Percentiles rank a stretch among this genome's conserved stretches.
phyloP scores from a whole-genome alignment of 2,797 vertebrate genomes.

The Varecia variegata region DNA sequence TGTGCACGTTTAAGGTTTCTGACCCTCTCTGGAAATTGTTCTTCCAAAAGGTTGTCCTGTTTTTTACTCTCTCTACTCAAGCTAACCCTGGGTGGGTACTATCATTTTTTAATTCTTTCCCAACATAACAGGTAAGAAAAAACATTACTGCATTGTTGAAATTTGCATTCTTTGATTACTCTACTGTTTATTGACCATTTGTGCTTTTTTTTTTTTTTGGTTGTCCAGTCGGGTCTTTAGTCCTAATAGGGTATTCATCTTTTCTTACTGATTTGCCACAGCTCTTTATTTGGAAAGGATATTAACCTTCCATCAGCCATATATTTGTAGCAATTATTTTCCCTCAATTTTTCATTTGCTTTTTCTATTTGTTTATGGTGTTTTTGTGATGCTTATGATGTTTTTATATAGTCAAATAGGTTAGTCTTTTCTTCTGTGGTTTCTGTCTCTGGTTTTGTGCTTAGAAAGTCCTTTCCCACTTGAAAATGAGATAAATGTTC shows the following conservation, averaged over 20 bases:
- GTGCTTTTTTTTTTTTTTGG: not conserved
- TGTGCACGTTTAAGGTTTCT: not conserved
- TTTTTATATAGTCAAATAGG: constrained; percentile 59
- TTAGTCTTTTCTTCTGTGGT: constrained; percentile 67
- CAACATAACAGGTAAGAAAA: constrained; percentile 34
- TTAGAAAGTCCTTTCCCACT: constrained; percentile 76
- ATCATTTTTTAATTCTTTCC: constrained; percentile 51
- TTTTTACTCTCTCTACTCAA: constrained; percentile 35
- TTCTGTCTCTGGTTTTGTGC: constrained; percentile 73
- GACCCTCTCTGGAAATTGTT: not conserved
- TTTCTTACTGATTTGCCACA: constrained; percentile 48
- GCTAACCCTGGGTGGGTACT: constrained; percentile 25
- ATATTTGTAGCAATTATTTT: constrained; percentile 3
- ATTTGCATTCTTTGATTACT: constrained; percentile 37
- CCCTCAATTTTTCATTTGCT: constrained; percentile 8
- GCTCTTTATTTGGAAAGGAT: constrained; percentile 61
- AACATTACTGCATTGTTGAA: not conserved
- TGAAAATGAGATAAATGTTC: constrained; percentile 73
- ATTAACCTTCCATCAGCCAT: constrained; percentile 27
- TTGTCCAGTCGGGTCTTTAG: not conserved
- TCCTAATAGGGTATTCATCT: not conserved
- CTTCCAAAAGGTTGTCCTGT: constrained; percentile 1
- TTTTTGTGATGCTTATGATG: constrained; percentile 53
- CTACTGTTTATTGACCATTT: constrained; percentile 3
- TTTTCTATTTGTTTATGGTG: constrained; percentile 56